Base-by-base conservation (phyloP, 2,113 vertebrate genomes). In the Sylvietta virens region DNA sequence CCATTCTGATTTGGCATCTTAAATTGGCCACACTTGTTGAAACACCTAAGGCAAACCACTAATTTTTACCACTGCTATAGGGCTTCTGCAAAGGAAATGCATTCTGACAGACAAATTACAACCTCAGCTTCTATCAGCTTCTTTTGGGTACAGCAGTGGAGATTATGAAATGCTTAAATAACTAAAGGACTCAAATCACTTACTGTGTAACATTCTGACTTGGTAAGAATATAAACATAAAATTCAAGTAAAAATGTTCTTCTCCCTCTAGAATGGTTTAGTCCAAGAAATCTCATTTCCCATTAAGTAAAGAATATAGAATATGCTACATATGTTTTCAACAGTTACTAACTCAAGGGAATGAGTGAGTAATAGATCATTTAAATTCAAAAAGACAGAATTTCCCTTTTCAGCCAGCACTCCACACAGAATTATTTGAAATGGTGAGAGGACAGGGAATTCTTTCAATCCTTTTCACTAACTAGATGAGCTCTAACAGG, bases 281-380 rank as follows among this genome's bases (percentile, higher is more conserved):
- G 81, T n/a, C 69, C 57, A 88, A 82, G 70, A 90, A 94, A 84
- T 86, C 64, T 61, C 54, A 84, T 61, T 51, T 90, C 37, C 28
- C n/a, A 30, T n/a, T 77, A 69, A 94, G 26, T 77, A 56, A 84
- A 90, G 53, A 78, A 87, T n/a, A 64, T 13, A 48, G 40, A 91
- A 39, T 74, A 73, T n/a, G 40, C 10, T 61, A 78, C 64, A 42
- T 62, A 67, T 37, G n/a, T 85, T 92, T 80, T 91, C 80, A 90
- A n/a, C 16, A 76, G 53, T 51, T 69, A 86, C 28, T 78, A 73
- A 51, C 39, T 53, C 61, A 27, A 69, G 74, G 30, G 91, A 93
- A 92, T 84, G 69, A 67, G 66, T 71, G 44, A 93, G 51, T 90
- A 95, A 95, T 69, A 95, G 57, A 92, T 79, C 15, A 64, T 86